These are phyloP conservation scores for Coronaproctus castanopsis DNA, from an alignment of 2,888 invertebrate genomes.

Conservation along the genomic window DNA sequence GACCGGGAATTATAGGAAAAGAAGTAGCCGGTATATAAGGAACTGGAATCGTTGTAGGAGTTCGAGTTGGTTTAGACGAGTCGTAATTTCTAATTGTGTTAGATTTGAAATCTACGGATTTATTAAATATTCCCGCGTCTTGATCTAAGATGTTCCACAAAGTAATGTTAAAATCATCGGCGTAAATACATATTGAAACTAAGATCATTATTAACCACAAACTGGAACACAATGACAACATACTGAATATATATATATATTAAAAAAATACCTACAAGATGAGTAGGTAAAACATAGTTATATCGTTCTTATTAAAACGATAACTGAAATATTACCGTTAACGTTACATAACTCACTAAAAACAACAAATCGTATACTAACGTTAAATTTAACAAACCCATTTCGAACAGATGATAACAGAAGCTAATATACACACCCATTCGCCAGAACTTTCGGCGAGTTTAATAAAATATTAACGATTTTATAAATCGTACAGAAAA, in stretches of 20 bases:
- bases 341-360: too few species aligned
- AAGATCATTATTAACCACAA: constrained; percentile 8
- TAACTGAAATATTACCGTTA: too few species aligned
- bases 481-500: too few species aligned
- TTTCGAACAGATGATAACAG: not conserved
- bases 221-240: constrained; percentile 1
- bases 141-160: constrained; percentile 8
- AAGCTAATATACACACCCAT: too few species aligned
- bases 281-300: too few species aligned
- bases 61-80: not conserved
- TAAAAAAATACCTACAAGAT: too few species aligned
- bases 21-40: not conserved
- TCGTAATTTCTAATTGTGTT: constrained; percentile 8
- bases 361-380: too few species aligned
- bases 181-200: not conserved
- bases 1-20: constrained; percentile 1
- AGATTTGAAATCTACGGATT: constrained; percentile 7
- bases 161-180: not conserved
- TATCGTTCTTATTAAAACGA: too few species aligned
- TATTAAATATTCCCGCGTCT: constrained; percentile 8
- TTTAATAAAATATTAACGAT: too few species aligned
- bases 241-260: not conserved
- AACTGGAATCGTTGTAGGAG: not conserved
- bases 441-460: too few species aligned
- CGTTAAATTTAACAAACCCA: too few species aligned